These are phyloP conservation scores for Fragum whitleyi DNA, from an alignment of 2,888 invertebrate species.

Conservation along the genomic window DNA sequence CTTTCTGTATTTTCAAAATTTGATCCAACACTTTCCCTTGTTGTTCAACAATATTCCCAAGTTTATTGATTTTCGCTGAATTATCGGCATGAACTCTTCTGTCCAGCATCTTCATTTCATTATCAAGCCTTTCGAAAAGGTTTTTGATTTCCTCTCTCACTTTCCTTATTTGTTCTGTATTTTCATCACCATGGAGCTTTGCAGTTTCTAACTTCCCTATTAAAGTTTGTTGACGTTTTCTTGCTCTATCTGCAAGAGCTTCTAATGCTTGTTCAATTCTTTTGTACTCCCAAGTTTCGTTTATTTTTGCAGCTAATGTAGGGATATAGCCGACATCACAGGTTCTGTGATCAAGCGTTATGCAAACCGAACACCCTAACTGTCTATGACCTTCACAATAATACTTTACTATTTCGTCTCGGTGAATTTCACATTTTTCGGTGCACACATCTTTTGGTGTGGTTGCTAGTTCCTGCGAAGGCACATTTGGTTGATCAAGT, in stretches of 20 bases:
- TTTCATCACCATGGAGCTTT: neutral
- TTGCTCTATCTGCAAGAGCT: neutral
- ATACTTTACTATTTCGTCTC: neutral
- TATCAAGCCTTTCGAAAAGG: neutral
- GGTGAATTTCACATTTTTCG: neutral
- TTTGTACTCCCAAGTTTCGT: neutral
- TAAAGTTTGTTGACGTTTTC: neutral
- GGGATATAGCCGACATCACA: neutral
- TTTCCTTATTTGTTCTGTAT: neutral
- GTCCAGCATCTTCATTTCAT: neutral
- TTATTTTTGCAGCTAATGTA: neutral
- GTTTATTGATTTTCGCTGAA: neutral
- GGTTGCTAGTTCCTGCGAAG: neutral
- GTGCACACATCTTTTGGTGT: slow-evolving; percentile 5
- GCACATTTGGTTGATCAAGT: neutral
- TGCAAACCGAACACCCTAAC: slow-evolving; percentile 8
- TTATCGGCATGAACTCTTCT: neutral
- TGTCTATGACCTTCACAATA: neutral
- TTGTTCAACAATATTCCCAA: neutral
- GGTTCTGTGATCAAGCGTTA: slow-evolving; percentile 1
- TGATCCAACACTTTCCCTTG: neutral
- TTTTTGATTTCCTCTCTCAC: neutral
- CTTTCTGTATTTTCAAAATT: neutral
- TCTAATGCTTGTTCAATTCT: neutral
- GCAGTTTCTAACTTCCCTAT: neutral